A percentile compares a stretch with the other conserved stretches of the same genome.
Conservation (phyloP, 37 sponge, comb jelly and placozoan genomes). For the Aphrocallistes beatrix region DNA sequence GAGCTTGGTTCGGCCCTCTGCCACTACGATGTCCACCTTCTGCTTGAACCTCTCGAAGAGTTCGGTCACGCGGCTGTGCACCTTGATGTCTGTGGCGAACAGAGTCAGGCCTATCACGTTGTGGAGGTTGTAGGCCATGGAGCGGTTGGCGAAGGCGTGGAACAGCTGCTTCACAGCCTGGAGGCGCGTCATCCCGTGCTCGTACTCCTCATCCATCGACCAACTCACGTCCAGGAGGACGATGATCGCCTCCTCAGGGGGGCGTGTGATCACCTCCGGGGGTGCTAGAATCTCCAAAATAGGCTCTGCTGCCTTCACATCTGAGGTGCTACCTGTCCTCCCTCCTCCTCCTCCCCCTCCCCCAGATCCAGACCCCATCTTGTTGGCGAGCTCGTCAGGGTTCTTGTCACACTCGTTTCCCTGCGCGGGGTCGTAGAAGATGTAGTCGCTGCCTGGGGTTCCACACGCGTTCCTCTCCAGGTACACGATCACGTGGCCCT, state of each 20-base stretch:
- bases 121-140: conserved; percentile 22
- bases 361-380: not conserved
- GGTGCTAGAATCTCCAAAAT: not conserved
- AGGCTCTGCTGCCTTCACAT: not conserved
- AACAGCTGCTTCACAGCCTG: conserved; percentile 21
- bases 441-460: not conserved
- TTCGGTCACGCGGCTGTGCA: conserved; percentile 17
- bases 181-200: conserved; percentile 4
- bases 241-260: conserved; percentile 29
- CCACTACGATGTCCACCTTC: not conserved
- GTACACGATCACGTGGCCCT: not conserved
- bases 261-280: conserved; percentile 19
- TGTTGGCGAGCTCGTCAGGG: conserved; percentile 11
- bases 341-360: not conserved
- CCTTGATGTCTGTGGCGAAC: not conserved
- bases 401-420: conserved; percentile 8
- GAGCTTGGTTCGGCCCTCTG: conserved; percentile 5
- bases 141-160: conserved; percentile 18
- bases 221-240: conserved; percentile 24
- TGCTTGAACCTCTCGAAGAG: conserved; percentile 19
- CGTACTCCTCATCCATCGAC: conserved; percentile 23
- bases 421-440: conserved; percentile 1
- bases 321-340: no score
- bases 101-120: conserved; percentile 29
- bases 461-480: not conserved